Evolutionary conservation across 2,797 vertebrate species (phyloP).

Genomic region (Macropodus opercularis): DNA sequence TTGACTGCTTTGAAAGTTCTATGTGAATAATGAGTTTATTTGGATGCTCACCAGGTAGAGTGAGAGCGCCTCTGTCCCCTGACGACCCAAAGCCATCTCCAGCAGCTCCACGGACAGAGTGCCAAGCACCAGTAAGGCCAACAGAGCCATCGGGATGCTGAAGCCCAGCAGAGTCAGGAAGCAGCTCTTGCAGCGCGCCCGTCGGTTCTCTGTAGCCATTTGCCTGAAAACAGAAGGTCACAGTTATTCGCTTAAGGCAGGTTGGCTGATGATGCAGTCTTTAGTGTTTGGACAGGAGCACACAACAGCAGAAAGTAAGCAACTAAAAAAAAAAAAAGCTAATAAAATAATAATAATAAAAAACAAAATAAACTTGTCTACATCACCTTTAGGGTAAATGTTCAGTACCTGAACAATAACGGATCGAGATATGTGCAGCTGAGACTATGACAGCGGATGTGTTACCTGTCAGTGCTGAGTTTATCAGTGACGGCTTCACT

Average conservation of each 20-base stretch:
- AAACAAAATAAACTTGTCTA: no score
- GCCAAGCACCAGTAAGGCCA: conserved; percentile 78
- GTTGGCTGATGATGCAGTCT: neutral
- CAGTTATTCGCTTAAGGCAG: conserved; percentile 3
- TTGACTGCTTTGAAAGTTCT: neutral
- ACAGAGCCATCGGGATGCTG: conserved; percentile 80
- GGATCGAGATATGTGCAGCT: neutral
- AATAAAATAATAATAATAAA: no score
- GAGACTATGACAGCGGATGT: neutral
- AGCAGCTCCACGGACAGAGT: conserved; percentile 76
- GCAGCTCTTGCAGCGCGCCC: conserved; percentile 81
- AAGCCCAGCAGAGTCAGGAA: conserved; percentile 82
- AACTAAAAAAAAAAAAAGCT: no score
- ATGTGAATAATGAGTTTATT: no score
- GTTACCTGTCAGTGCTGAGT: conserved; percentile 77
- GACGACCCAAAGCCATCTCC: conserved; percentile 70
- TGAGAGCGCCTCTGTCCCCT: conserved; percentile 74
- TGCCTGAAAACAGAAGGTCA: conserved; percentile 62
- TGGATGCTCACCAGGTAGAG: conserved; percentile 80
- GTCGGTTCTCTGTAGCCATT: conserved; percentile 73
- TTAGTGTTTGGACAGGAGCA: neutral
- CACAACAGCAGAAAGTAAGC: no score
- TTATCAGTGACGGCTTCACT: conserved; percentile 76
- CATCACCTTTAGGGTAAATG: neutral
- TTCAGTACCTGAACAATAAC: neutral